These are phyloP conservation scores for Esox lucius DNA, from an alignment of 2,797 vertebrate genomes.

Conservation along the genomic window DNA sequence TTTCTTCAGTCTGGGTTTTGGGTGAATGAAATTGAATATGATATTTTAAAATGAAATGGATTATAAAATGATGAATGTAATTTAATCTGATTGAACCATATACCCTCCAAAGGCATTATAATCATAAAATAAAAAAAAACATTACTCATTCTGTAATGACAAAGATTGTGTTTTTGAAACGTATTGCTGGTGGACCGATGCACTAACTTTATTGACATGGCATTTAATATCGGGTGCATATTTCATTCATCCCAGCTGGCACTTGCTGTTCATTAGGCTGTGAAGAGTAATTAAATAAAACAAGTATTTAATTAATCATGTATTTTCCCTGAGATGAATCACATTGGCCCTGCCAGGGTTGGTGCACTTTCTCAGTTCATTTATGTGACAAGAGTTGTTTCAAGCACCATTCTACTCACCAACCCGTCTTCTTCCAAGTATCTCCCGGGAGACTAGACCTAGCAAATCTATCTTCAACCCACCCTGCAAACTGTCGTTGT, in stretches of 20 bases:
- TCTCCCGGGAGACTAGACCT: background rate
- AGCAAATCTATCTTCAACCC: slow-evolving; percentile 4
- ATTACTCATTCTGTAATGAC: slow-evolving; percentile 33
- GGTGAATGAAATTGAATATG: too few species aligned
- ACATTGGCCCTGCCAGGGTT: slow-evolving; percentile 20
- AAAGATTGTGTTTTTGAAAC: slow-evolving; percentile 23
- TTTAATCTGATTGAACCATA: too few species aligned
- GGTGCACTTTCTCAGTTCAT: slow-evolving; percentile 32
- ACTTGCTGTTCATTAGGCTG: slow-evolving; percentile 43
- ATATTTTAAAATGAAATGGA: too few species aligned
- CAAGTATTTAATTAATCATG: slow-evolving; percentile 45
- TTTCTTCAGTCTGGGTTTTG: too few species aligned
- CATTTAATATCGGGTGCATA: slow-evolving; percentile 58
- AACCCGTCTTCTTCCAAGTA: background rate
- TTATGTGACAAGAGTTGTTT: slow-evolving; percentile 19
- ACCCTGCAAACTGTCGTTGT: slow-evolving; percentile 20
- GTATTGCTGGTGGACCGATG: background rate
- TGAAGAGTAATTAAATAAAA: slow-evolving; percentile 55
- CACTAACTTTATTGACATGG: slow-evolving; percentile 45
- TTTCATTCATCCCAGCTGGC: slow-evolving; percentile 39
- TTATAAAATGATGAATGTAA: too few species aligned
- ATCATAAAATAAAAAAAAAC: background rate
- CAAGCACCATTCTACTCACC: background rate
- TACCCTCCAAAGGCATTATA: too few species aligned
- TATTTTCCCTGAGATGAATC: slow-evolving; percentile 39